phyloP scores from a whole-genome alignment of 2,888 invertebrate genomes.

The Diachrysia chrysitis region DNA sequence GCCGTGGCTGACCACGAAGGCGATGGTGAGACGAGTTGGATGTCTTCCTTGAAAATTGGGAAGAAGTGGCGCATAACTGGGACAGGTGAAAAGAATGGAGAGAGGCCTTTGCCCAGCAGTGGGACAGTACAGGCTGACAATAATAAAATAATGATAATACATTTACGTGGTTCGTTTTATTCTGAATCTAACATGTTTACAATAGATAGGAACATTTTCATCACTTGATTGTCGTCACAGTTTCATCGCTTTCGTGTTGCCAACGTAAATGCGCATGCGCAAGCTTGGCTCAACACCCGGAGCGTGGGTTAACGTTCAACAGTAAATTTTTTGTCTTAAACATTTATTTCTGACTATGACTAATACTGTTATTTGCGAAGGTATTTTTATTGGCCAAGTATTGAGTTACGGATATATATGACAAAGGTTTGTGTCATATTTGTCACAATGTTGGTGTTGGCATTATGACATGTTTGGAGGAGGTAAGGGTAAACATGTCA shows the following conservation, averaged over 20 bases:
- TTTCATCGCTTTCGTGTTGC: constrained; percentile 57
- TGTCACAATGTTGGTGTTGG: constrained; percentile 54
- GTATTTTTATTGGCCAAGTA: constrained; percentile 79
- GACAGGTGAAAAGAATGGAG: no score
- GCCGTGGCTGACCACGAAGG: no score
- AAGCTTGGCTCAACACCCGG: constrained; percentile 69
- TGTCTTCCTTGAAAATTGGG: no score
- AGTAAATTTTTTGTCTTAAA: constrained; percentile 71
- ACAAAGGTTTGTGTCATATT: constrained; percentile 68
- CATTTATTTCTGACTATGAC: constrained; percentile 81
- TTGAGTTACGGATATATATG: constrained; percentile 74
- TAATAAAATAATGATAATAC: no score
- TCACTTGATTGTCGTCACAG: constrained; percentile 62
- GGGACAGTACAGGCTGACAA: no score
- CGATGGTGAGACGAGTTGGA: no score
- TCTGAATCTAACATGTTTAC: constrained; percentile 65
- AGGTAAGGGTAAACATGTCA: constrained; percentile 16
- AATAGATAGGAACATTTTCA: constrained; percentile 55
- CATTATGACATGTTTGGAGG: constrained; percentile 27
- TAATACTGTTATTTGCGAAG: constrained; percentile 79
- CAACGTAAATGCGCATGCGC: constrained; percentile 53
- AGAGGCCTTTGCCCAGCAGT: no score
- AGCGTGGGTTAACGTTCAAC: constrained; percentile 74
- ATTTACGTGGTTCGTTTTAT: constrained; percentile 9
- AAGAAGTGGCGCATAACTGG: no score